Base-by-base conservation (phyloP, 1,140 invertebrate species). In the Diabrotica virgifera region DNA sequence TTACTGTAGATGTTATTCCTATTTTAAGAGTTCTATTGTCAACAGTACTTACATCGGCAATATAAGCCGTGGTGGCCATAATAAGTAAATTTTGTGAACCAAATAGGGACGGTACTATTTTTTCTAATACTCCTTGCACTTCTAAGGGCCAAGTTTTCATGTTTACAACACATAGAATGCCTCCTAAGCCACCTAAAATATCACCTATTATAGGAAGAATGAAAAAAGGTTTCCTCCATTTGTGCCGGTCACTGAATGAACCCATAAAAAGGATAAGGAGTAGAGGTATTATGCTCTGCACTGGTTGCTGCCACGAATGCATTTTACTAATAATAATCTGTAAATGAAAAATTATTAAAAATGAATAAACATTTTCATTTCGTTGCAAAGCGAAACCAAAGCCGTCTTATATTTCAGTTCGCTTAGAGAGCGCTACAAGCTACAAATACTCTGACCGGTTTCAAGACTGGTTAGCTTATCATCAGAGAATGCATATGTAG, bases 221-320 rank as follows among this genome's bases (percentile, higher is more conserved):
- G 0, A 74, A 55, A 52, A 74, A 74, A 6, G 72, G 72, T 59
- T 72, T 74, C 52, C 72, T 68, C 55, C 58, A 84, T 53, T 86
- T 85, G 52, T 85, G 82, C 57, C 81, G 80, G 72, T 87, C 85
- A 64, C 85, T 85, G 82, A 84, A 84, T 4, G 84, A 82, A 67
- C 88, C 85, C 67, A 87, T 75, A 77, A 88, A 83, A 50, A 87
- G 72, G 8, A 85, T 78, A 64, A 86, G 80, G 13, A 85, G 78
- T 5, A 85, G 75, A 0, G 85, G 84, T 5, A 77, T 63, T 6
- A 73, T 68, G 36, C 72, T 75, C 53, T 70, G 69, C 12, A 77
- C 51, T 12, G 73, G 69, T 12, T 73, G 69, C 69, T 74, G 73
- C 75, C 74, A 77, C 8, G 70, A 71, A 38, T 68, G 66, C 74